Evolutionary conservation across 2,113 vertebrate species (phyloP).

Genomic region (Lepus americanus): DNA sequence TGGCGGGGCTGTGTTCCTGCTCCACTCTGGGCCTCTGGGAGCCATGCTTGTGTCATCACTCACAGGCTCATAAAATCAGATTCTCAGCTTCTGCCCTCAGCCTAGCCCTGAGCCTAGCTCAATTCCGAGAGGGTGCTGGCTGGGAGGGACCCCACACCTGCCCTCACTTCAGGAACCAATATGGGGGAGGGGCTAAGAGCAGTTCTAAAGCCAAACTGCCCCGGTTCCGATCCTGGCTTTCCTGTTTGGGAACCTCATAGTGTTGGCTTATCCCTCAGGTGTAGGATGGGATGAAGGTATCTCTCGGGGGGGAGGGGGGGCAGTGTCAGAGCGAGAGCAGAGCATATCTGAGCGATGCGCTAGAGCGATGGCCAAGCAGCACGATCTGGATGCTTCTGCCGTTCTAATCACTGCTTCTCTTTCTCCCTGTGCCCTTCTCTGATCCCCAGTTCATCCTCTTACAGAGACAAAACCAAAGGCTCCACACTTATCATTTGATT

Average conservation of each 20-base stretch:
- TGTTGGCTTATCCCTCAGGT: background rate
- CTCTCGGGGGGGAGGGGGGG: too few relatives aligned
- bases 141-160: too few relatives aligned
- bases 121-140: background rate
- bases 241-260: background rate
- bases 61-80: constrained; percentile 17
- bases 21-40: background rate
- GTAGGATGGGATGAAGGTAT: background rate
- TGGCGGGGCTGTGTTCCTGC: background rate
- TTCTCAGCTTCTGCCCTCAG: background rate
- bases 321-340: background rate
- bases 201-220: background rate
- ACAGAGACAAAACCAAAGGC: background rate
- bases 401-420: background rate
- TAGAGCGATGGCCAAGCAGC: background rate
- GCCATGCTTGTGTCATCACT: background rate
- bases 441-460: background rate
- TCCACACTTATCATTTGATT: background rate
- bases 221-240: background rate
- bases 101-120: background rate
- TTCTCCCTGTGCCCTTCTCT: background rate
- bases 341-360: background rate
- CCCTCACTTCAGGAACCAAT: background rate
- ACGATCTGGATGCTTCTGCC: background rate
- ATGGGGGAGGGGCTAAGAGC: background rate